Percentiles rank a stretch among this genome's conserved stretches.
phyloP scores from a whole-genome alignment of 2,797 vertebrate genomes.

The Karalla daura region DNA sequence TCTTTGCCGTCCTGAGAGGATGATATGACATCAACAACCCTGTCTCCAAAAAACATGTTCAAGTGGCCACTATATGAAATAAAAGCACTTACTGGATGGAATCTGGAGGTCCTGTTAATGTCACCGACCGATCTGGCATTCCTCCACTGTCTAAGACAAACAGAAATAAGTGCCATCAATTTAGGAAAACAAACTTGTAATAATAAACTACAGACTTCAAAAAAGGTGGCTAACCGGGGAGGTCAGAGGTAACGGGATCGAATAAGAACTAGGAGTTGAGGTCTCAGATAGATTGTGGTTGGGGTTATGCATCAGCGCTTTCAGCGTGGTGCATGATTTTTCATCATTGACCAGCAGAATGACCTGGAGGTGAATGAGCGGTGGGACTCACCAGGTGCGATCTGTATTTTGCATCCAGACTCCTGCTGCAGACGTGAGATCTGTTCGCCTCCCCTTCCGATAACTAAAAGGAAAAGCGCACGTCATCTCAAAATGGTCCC shows the following conservation, averaged over 20 bases:
- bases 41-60: accelerated
- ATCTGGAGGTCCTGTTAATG: conserved; percentile 94
- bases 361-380: too few species aligned
- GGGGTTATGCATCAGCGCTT: too few species aligned
- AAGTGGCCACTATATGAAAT: neutral
- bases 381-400: conserved; percentile 90
- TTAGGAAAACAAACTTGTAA: too few species aligned
- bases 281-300: too few species aligned
- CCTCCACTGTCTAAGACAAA: conserved; percentile 93
- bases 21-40: neutral
- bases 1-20: conserved; percentile 89
- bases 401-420: conserved; percentile 99
- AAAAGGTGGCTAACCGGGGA: too few species aligned
- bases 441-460: conserved; percentile 99
- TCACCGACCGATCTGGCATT: conserved; percentile 96
- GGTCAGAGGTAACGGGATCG: too few species aligned
- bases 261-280: too few species aligned
- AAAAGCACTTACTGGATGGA: conserved; percentile 90
- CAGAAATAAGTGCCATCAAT: neutral
- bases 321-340: too few species aligned
- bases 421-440: conserved; percentile 98
- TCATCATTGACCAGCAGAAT: too few species aligned
- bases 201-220: too few species aligned
- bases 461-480: conserved; percentile 81
- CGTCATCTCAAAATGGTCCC: neutral